Base-by-base conservation (phyloP, 2,797 vertebrate genomes). In the Pangasius macronema region DNA sequence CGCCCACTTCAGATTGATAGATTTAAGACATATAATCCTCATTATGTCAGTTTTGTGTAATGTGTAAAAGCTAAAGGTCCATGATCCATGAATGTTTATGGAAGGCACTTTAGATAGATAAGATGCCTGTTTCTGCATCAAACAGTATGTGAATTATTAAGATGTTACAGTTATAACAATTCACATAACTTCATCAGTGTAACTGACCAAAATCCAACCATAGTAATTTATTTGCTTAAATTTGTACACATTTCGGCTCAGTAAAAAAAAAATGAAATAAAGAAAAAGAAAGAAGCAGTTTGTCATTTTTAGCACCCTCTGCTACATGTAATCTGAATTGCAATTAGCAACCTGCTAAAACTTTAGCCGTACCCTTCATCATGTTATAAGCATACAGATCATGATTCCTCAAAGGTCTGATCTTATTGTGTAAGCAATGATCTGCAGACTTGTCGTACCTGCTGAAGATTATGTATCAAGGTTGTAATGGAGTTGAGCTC, bases 381-480 rank as follows among this genome's bases (percentile, higher is more conserved):
- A 24, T 57, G 11, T 57, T 18, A 39, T 16, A 55, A 22, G 18
- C 51, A 84, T 11, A 49, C 5, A 39, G 53, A 59, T 39, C 1
- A 39, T 42, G 16, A 80, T 80, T 80, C 10, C 20, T 80, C 13
- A 80, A 59, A 59, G 33, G 51, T 46, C 14, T 61, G 53, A 13
- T 61, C 2, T n/a, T n/a, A 49, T 49, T 5, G 13, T 65, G 3
- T 49, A 65, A 82, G 10, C 18, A 1, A 30, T 49, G 27, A 51
- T 6, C 7, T 24, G n/a, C 14, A 24, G 30, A 14, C 18, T 24
- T 36, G 10, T 85, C 57, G 24, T 65, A 97, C 96, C 91, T 90
- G 27, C 91, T 95, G 90, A 90, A 96, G 88, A 6, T 84, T 0
- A 51, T 3, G 8, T 27, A 94, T 92, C 14, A 86, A 89, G 6